Percentiles rank a stretch among this genome's conserved stretches.
phyloP scores from a whole-genome alignment of 2,888 invertebrate genomes.

The Xanthostigma xanthostigma region DNA sequence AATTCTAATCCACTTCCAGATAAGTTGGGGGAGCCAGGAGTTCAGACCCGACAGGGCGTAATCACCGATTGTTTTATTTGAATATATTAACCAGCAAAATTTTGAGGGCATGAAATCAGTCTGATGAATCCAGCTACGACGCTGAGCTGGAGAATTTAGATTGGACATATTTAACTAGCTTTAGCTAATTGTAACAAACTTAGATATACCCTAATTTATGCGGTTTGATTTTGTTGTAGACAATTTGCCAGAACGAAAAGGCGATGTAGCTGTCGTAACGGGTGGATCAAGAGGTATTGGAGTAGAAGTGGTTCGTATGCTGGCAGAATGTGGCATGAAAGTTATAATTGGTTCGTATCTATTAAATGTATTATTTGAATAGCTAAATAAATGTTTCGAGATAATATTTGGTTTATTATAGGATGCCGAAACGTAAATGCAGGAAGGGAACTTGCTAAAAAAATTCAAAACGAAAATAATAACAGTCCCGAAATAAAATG shows the following conservation, averaged over 20 bases:
- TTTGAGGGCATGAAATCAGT: too few species aligned
- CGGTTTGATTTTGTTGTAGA: constrained; percentile 1
- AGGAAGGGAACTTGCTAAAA: constrained; percentile 32
- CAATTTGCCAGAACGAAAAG: constrained; percentile 41
- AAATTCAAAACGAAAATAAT: constrained; percentile 34
- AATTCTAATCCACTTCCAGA: too few species aligned
- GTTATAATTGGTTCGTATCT: constrained; percentile 52
- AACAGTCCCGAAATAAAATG: constrained; percentile 45
- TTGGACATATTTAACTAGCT: background rate
- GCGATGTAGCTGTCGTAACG: constrained; percentile 64
- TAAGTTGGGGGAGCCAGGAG: too few species aligned
- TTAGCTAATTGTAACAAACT: background rate
- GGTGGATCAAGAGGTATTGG: constrained; percentile 83
- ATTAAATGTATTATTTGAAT: background rate
- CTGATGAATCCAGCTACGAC: too few species aligned
- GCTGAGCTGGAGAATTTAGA: too few species aligned
- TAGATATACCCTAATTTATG: background rate
- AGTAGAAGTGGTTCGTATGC: constrained; percentile 54
- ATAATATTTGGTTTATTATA: constrained; percentile 23
- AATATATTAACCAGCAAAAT: too few species aligned
- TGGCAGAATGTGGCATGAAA: constrained; percentile 60
- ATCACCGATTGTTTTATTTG: too few species aligned
- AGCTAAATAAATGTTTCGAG: constrained; percentile 1
- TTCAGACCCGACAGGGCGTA: too few species aligned
- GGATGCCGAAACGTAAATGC: constrained; percentile 56